Conservation (phyloP, 2,888 invertebrate species). For the Dioctria rufipes region DNA sequence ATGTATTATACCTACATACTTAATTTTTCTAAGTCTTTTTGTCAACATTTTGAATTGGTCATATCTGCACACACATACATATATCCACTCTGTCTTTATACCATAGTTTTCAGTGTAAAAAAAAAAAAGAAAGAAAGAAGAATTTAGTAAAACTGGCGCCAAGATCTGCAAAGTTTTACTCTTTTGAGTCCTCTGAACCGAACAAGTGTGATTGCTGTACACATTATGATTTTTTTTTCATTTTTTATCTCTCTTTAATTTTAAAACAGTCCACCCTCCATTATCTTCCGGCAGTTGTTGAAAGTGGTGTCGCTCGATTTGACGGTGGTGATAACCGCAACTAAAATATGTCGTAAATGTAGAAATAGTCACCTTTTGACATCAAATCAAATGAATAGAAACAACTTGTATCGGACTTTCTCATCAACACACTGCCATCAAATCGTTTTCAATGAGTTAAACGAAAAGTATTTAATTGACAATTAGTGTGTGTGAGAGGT, state of each 20-base stretch:
- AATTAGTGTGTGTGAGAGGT: no score
- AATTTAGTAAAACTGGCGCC: constrained; percentile 11
- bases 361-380: neutral
- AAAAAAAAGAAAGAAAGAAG: neutral
- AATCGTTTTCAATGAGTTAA: no score
- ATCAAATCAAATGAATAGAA: no score
- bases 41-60: constrained; percentile 6
- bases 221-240: no score
- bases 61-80: neutral
- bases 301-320: constrained; percentile 2
- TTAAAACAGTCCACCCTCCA: constrained; percentile 12
- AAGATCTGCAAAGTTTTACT: neutral
- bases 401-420: no score
- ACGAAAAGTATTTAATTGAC: no score
- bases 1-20: neutral
- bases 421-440: no score
- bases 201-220: no score
- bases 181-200: no score
- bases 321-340: neutral
- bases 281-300: constrained; percentile 16
- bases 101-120: neutral
- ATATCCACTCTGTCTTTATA: no score
- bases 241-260: neutral
- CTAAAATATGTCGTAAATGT: constrained; percentile 13
- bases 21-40: constrained; percentile 18